Conservation (phyloP, 2,888 invertebrate genomes). For the Tipula vernalis region DNA sequence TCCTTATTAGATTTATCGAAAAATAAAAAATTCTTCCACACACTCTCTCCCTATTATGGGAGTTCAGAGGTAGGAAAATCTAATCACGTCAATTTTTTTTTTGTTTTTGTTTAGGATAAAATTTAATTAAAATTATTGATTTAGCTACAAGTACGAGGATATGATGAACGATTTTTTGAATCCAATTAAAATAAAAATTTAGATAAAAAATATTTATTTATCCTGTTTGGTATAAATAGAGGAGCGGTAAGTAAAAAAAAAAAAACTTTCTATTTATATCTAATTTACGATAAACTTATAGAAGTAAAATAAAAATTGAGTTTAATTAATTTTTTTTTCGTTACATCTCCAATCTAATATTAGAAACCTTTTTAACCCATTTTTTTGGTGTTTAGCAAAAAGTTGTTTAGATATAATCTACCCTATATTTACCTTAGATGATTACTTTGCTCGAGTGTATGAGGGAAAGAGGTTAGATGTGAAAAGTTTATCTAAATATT, state of each 20-base stretch:
- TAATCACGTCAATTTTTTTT: neutral
- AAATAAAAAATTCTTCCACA: neutral
- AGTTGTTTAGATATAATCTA: neutral
- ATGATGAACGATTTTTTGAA: neutral
- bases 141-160: neutral
- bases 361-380: neutral
- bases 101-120: neutral
- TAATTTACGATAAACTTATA: neutral
- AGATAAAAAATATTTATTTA: neutral
- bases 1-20: too few relatives aligned
- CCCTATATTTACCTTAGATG: neutral
- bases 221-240: neutral
- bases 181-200: conserved; percentile 7
- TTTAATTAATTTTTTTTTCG: neutral
- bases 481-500: neutral
- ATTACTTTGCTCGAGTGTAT: neutral
- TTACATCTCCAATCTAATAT: neutral
- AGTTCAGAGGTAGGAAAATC: neutral
- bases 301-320: neutral
- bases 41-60: neutral
- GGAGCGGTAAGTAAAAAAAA: neutral
- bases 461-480: neutral
- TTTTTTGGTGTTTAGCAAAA: neutral
- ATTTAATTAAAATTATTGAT: neutral
- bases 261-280: neutral